Conservation (phyloP, 2,888 invertebrate species). For the Charanyca ferruginea region DNA sequence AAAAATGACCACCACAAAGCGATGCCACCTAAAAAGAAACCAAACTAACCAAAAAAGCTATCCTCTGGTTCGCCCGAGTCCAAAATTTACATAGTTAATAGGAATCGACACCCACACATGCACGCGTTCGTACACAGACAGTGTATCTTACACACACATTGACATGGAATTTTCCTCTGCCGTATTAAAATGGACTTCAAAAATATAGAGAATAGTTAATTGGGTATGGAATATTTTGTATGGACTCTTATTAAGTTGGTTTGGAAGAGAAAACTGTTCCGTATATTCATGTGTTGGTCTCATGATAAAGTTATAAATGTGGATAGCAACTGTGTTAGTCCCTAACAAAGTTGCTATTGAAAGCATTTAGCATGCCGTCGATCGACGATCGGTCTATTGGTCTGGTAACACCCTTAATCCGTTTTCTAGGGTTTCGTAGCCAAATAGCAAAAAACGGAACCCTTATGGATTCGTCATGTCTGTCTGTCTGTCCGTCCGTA, state of each 20-base stretch:
- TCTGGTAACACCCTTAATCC: too few relatives aligned
- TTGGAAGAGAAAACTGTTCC: background rate
- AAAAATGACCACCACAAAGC: constrained; percentile 31
- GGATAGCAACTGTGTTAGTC: too few relatives aligned
- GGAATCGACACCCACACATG: constrained; percentile 61
- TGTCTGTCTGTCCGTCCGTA: too few relatives aligned
- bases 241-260: constrained; percentile 34
- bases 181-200: constrained; percentile 52
- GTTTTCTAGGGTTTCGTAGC: too few relatives aligned
- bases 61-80: constrained; percentile 46
- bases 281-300: background rate
- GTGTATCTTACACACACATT: constrained; percentile 14
- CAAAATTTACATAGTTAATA: constrained; percentile 70
- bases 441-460: too few relatives aligned
- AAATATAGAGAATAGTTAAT: constrained; percentile 56
- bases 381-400: too few relatives aligned
- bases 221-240: constrained; percentile 41
- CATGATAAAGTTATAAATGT: background rate
- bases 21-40: constrained; percentile 32
- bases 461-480: too few relatives aligned
- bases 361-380: too few relatives aligned
- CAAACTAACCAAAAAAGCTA: constrained; percentile 60
- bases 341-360: too few relatives aligned
- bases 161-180: constrained; percentile 39
- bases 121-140: constrained; percentile 19